These are phyloP conservation scores for Toxostoma redivivum DNA, from an alignment of 2,113 vertebrate genomes.

Conservation along the genomic window DNA sequence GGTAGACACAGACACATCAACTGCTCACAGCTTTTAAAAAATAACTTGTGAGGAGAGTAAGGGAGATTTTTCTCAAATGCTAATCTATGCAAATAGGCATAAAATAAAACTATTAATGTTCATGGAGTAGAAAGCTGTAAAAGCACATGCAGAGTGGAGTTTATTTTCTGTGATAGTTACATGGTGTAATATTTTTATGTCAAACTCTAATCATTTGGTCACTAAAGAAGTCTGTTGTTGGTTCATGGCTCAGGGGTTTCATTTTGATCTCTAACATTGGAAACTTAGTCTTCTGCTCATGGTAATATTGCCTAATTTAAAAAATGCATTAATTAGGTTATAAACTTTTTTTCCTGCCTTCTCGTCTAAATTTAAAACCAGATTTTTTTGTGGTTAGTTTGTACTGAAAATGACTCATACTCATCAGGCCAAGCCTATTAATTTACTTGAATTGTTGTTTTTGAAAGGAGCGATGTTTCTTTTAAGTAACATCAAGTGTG, in stretches of 20 bases:
- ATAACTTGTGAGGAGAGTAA: not conserved
- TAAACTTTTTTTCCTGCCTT: not conserved
- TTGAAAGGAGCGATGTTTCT: slow-evolving; percentile 6
- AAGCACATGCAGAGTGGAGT: not conserved
- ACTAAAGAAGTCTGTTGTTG: not conserved
- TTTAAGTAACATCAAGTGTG: slow-evolving; percentile 4
- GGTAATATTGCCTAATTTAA: not conserved
- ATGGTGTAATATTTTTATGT: not conserved
- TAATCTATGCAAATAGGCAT: not conserved
- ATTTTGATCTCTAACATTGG: not conserved
- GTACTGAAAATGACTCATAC: slow-evolving; percentile 23
- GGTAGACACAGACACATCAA: not conserved
- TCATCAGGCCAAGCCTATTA: not conserved
- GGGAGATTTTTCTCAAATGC: not conserved
- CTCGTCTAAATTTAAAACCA: not conserved
- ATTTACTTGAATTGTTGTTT: slow-evolving; percentile 10
- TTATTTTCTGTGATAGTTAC: not conserved
- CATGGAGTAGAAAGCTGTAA: not conserved
- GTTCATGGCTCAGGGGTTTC: not conserved
- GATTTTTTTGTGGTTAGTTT: slow-evolving; percentile 20
- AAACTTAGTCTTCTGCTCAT: not conserved
- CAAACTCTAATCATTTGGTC: not conserved
- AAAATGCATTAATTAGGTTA: not conserved
- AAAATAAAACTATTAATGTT: not conserved
- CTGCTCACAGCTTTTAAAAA: not conserved